Evolutionary conservation across 2,888 invertebrate species (phyloP), one percentile per base, ranked within the genome.

Genomic region (Nasonia oneida): DNA sequence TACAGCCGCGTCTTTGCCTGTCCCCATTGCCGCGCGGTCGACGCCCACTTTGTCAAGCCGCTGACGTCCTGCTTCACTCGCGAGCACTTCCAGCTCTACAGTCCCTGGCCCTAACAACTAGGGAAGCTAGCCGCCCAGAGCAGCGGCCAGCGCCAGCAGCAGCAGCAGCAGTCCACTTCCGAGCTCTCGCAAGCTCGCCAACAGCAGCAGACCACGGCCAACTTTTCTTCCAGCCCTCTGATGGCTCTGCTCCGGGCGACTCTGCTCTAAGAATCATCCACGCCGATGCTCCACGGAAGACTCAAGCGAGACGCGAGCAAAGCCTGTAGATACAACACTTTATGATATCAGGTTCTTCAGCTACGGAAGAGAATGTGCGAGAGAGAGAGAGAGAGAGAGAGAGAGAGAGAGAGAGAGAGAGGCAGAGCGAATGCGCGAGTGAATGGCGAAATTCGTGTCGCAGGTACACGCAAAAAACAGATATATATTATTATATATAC

Each of bases 31-130:
- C 96, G 97, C 91, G 96, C 96, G 81, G 95, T 97, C 91, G 99
- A 99, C 94, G 97, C 97, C 84, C 99, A 99, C 95, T 99, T 99
- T 95, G 98, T 98, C 90, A 98, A 98, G 95, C 97, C 98, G 81
- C 95, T 99, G 92, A 95, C 95, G 88, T 96, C 96, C 94, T 97
- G 97, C 95, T 98, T 96, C 95, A 96, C 96, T 91, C 96, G 97
- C 94, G 96, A 96, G 94, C 94, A 94, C 82, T 95, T 94, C 92
- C 95, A 95, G 94, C 94, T 96, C 89, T 95, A 94, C 94, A 96
- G 96, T 94, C 95, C 96, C 96, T 96, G 97, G 96, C 97, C 97
- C 96, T 97, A 97, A 97, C 97, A 91, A 92, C 47, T 81, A 83
- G 67, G 64, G 82, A 80, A 77, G 15, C 57, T 77, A 42, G 53